Evolutionary conservation across 2,888 invertebrate species (phyloP).

Genomic region (Sinelater perroti): DNA sequence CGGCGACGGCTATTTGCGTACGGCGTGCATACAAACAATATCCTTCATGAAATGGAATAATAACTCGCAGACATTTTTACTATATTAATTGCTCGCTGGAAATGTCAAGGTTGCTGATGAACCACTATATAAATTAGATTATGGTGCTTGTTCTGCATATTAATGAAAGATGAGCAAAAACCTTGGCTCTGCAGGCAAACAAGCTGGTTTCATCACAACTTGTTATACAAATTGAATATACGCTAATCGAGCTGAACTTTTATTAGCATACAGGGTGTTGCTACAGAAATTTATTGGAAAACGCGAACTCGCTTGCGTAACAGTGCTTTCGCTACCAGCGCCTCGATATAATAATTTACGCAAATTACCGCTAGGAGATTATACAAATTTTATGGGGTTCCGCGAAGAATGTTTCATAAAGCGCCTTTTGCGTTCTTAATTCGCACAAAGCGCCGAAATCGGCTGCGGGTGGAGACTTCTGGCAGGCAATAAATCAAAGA

Average conservation of each 20-base stretch:
- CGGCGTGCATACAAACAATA: slow-evolving; percentile 35
- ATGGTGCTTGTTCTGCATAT: slow-evolving; percentile 50
- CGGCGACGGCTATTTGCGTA: slow-evolving; percentile 13
- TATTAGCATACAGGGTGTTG: neutral
- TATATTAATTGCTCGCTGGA: slow-evolving; percentile 53
- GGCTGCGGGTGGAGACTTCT: too few species aligned
- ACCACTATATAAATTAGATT: slow-evolving; percentile 55
- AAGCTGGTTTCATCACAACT: slow-evolving; percentile 35
- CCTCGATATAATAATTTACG: too few species aligned
- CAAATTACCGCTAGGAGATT: too few species aligned
- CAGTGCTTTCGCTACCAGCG: too few species aligned
- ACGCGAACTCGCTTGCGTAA: too few species aligned
- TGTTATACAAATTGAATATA: slow-evolving; percentile 26
- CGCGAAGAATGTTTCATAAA: too few species aligned
- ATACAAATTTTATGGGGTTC: too few species aligned
- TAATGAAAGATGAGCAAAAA: slow-evolving; percentile 50
- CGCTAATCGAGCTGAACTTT: slow-evolving; percentile 18
- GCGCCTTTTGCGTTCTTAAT: too few species aligned
- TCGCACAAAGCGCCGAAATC: too few species aligned
- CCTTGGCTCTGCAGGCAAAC: slow-evolving; percentile 41
- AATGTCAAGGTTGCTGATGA: slow-evolving; percentile 53
- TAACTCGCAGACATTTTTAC: slow-evolving; percentile 45
- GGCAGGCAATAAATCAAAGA: too few species aligned
- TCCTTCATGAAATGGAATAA: slow-evolving; percentile 40
- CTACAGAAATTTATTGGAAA: too few species aligned